These are phyloP conservation scores for Chalcis sispes DNA, from an alignment of 2,888 invertebrate species.

Conservation along the genomic window DNA sequence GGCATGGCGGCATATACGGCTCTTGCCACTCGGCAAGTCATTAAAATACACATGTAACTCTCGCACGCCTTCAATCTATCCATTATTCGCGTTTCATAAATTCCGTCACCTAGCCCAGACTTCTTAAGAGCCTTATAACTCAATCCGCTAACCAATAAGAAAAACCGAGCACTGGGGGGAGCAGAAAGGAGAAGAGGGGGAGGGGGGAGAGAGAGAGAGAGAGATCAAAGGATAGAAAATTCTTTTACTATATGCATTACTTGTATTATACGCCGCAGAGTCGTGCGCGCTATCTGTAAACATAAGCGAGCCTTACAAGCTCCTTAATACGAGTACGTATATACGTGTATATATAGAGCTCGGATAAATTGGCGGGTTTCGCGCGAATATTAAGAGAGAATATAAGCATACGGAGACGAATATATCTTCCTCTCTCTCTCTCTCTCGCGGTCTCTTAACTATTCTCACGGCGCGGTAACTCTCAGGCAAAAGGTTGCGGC, in stretches of 20 bases:
- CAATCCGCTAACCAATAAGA: background rate
- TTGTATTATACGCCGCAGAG: constrained; percentile 3
- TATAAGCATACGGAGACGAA: background rate
- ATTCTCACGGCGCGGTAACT: constrained; percentile 64
- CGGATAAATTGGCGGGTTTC: constrained; percentile 53
- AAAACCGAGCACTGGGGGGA: background rate
- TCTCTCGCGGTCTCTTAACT: constrained; percentile 35
- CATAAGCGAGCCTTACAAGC: constrained; percentile 31
- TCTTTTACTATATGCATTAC: background rate
- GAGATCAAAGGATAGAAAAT: background rate
- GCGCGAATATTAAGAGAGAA: constrained; percentile 53
- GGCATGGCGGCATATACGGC: background rate
- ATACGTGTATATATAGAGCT: no score
- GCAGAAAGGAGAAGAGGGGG: background rate
- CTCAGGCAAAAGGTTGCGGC: constrained; percentile 62
- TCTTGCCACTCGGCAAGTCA: background rate
- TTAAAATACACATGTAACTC: background rate
- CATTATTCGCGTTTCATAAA: constrained; percentile 31
- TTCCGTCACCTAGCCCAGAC: background rate
- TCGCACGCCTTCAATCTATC: constrained; percentile 8
- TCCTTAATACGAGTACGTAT: constrained; percentile 42
- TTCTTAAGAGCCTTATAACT: background rate
- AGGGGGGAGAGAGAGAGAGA: background rate
- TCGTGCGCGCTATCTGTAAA: background rate
- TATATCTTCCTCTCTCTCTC: no score